Evolutionary conservation across 2,113 vertebrate species (phyloP).

Genomic region (Menura novaehollandiae): DNA sequence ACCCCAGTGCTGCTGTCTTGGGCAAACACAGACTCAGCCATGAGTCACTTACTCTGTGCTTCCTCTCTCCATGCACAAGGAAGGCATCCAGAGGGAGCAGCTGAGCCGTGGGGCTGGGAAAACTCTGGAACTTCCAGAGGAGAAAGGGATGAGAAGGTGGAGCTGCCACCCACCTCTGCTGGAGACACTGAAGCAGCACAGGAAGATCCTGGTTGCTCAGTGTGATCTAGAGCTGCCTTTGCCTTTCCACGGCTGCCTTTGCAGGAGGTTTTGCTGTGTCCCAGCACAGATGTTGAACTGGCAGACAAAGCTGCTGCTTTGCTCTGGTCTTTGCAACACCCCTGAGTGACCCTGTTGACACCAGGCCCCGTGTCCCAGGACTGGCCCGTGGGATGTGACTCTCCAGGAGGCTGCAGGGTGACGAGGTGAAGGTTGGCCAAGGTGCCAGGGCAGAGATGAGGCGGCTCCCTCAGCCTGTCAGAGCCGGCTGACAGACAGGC

Average conservation of each 20-base stretch:
- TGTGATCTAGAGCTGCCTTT: background rate
- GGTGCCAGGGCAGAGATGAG: background rate
- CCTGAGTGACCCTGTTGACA: background rate
- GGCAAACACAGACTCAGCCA: background rate
- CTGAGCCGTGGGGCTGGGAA: background rate
- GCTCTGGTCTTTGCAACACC: background rate
- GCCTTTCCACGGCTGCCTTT: background rate
- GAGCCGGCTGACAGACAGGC: background rate
- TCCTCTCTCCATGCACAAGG: background rate
- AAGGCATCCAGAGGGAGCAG: background rate
- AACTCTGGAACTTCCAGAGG: background rate
- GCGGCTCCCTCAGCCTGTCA: background rate
- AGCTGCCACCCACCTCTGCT: background rate
- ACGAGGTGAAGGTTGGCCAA: background rate
- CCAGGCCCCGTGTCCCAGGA: accelerated
- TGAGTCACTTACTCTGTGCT: background rate
- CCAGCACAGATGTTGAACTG: background rate
- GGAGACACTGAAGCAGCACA: background rate
- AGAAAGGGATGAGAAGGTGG: background rate
- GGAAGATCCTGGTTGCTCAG: background rate
- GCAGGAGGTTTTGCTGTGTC: background rate
- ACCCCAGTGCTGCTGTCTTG: background rate
- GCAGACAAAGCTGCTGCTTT: background rate
- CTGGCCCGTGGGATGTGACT: background rate
- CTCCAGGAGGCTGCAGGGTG: background rate